Conservation (phyloP, 1,140 invertebrate species). For the Bombus terrestris region DNA sequence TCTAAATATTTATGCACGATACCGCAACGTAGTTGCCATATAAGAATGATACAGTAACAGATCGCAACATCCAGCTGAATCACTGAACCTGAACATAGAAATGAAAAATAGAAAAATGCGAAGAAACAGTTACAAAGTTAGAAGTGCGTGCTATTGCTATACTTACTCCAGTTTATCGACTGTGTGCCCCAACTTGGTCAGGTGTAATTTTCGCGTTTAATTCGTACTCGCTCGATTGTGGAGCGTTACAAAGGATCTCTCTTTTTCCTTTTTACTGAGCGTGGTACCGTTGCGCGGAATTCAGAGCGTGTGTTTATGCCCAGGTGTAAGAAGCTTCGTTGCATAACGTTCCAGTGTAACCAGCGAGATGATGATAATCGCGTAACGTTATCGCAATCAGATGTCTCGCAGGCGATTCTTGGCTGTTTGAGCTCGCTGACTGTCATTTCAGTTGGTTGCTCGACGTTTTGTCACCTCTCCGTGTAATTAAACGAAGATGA, state of each 20-base stretch:
- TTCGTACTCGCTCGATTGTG: neutral
- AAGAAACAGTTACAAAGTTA: neutral
- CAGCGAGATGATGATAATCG: neutral
- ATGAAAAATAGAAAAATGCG: neutral
- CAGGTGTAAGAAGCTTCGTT: constrained; percentile 8
- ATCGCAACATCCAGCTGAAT: no score
- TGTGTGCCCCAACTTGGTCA: no score
- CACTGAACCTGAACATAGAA: neutral
- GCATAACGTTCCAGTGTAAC: neutral
- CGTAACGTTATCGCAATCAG: neutral
- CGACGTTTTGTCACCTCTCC: neutral
- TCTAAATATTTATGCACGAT: no score
- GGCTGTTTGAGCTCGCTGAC: neutral
- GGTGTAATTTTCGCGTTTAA: constrained; percentile 9
- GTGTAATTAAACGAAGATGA: neutral
- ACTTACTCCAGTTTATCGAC: neutral
- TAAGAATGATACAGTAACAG: no score
- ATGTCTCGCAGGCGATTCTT: neutral
- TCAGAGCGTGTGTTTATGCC: neutral
- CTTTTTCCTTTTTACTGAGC: neutral
- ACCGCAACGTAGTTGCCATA: no score
- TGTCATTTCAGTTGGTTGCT: neutral
- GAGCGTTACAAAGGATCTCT: neutral
- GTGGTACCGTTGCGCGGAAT: constrained; percentile 15
- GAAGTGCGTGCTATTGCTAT: neutral